Percentiles rank a stretch among this genome's conserved stretches.
Evolutionary conservation across 1,140 invertebrate species (phyloP).

Genomic region (Drosophila insularis): DNA sequence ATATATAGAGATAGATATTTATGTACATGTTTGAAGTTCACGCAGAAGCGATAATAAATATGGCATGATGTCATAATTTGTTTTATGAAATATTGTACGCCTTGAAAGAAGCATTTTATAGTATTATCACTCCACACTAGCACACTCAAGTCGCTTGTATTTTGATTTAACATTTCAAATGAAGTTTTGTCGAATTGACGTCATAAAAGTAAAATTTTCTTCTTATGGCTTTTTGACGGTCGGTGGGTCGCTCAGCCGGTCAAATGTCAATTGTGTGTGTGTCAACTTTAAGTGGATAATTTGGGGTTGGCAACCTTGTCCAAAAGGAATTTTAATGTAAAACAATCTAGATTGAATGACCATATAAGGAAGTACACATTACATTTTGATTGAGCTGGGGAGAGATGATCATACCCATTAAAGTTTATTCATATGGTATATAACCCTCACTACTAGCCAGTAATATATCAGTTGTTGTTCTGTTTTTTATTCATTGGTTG

Average conservation of each 20-base stretch:
- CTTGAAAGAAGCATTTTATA: constrained; percentile 3
- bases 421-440: background rate
- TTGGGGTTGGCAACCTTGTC: constrained; percentile 23
- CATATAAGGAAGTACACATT: background rate
- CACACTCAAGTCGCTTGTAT: background rate
- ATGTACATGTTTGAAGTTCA: constrained; percentile 52
- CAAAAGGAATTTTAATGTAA: constrained; percentile 29
- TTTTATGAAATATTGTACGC: constrained; percentile 40
- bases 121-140: background rate
- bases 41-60: constrained; percentile 71
- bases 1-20: constrained; percentile 3
- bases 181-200: constrained; percentile 10
- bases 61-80: constrained; percentile 71
- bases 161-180: constrained; percentile 16
- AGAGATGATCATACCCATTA: too few species aligned
- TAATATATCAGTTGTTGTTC: background rate
- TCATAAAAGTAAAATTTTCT: constrained; percentile 3
- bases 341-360: background rate
- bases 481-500: too few species aligned
- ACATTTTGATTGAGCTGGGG: background rate
- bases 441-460: background rate
- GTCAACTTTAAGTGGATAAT: constrained; percentile 51
- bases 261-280: constrained; percentile 44
- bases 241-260: constrained; percentile 15
- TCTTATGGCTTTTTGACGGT: background rate